phyloP scores from a whole-genome alignment of 2,797 vertebrate species.

The Falco columbarius region DNA sequence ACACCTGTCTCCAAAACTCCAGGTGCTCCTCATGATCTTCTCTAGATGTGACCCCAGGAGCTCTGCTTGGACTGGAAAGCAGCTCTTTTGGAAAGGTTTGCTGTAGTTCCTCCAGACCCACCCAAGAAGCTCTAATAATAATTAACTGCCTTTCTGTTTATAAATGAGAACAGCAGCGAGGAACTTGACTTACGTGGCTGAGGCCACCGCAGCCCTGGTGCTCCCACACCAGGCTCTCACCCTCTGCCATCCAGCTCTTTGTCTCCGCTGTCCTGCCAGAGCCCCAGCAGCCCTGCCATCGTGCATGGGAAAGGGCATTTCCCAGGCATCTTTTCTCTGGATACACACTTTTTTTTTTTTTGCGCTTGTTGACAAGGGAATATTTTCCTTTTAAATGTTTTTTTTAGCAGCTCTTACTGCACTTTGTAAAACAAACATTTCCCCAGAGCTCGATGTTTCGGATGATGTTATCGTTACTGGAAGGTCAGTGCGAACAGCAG shows the following conservation, averaged over 20 bases:
- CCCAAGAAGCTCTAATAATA: not conserved
- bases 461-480: not conserved
- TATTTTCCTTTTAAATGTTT: not conserved
- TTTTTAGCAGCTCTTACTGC: not conserved
- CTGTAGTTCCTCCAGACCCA: not conserved
- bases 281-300: not conserved
- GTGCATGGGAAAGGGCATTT: not conserved
- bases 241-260: accelerated
- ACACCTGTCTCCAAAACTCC: not conserved
- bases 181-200: accelerated
- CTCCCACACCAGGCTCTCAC: not conserved
- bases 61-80: not conserved
- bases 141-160: not conserved
- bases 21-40: accelerated
- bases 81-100: not conserved
- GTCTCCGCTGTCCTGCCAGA: not conserved
- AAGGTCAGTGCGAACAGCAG: not conserved
- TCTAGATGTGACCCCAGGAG: not conserved
- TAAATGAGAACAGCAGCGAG: not conserved
- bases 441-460: not conserved
- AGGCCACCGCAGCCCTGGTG: accelerated
- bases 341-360: too few relatives aligned
- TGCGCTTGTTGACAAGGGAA: not conserved
- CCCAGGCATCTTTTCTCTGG: not conserved
- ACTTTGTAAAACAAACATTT: not conserved